Evolutionary conservation across 2,797 vertebrate genomes (phyloP).

Genomic region (Leptoclinus maculatus): DNA sequence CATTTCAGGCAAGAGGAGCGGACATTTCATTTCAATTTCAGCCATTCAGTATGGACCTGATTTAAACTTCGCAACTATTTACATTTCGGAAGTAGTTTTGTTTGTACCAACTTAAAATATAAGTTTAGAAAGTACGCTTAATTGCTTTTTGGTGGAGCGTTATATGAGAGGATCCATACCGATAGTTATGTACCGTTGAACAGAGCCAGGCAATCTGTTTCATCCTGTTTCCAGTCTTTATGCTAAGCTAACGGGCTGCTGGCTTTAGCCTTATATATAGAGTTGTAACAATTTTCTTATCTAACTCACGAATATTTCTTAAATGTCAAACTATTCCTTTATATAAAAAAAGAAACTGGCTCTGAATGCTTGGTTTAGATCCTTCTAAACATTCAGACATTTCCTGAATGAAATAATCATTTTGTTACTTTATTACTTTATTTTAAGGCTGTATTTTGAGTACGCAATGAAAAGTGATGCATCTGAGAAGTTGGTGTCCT

Average conservation of each 20-base stretch:
- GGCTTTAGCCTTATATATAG: background rate
- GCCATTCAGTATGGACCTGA: too few species aligned
- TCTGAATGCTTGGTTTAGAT: background rate
- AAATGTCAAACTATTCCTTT: background rate
- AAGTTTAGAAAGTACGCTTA: background rate
- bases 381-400: background rate
- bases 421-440: background rate
- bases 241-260: background rate
- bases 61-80: background rate
- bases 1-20: constrained; percentile 87
- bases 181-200: background rate
- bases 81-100: background rate
- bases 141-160: background rate
- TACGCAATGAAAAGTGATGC: background rate
- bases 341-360: background rate
- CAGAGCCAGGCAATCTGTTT: background rate
- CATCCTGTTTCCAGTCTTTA: background rate
- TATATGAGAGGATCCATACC: background rate
- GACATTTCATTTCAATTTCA: background rate
- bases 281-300: background rate
- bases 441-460: background rate
- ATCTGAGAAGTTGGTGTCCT: background rate
- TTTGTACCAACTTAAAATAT: background rate
- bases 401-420: background rate
- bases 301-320: background rate